Conservation (phyloP, 2,797 vertebrate species). For the Phataginus tricuspis region DNA sequence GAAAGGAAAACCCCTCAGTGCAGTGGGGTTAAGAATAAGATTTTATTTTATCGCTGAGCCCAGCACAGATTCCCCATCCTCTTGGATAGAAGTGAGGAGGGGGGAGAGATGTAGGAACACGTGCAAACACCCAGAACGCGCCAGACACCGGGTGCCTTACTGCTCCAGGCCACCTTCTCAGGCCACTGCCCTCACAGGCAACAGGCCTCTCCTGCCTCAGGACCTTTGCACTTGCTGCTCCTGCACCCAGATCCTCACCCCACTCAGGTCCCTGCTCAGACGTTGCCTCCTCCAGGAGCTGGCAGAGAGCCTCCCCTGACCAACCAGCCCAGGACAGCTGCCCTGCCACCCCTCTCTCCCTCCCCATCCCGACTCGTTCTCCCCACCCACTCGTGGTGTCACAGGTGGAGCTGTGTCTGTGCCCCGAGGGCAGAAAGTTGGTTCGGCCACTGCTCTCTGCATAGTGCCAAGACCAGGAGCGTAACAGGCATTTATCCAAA, state of each 20-base stretch:
- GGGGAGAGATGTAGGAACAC: too few relatives aligned
- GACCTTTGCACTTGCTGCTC: not conserved
- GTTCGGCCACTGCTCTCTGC: not conserved
- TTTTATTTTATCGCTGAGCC: not conserved
- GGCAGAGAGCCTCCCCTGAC: not conserved
- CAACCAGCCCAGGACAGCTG: not conserved
- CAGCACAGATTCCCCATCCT: not conserved
- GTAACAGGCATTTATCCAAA: not conserved
- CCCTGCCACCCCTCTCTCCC: not conserved
- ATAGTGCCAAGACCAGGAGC: not conserved
- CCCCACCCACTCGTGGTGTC: too few relatives aligned
- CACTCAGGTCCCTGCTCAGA: not conserved
- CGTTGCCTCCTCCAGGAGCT: not conserved
- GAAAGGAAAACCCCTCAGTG: too few relatives aligned
- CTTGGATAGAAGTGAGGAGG: not conserved
- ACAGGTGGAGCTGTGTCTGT: not conserved
- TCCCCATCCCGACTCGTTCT: not conserved
- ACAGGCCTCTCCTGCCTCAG: not conserved
- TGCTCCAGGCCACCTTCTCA: not conserved
- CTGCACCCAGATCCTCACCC: too few relatives aligned
- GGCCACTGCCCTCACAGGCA: not conserved
- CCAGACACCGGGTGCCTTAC: not conserved
- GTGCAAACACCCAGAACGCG: too few relatives aligned
- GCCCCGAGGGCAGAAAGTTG: not conserved
- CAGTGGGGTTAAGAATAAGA: not conserved